These are phyloP conservation scores for Bugulina stolonifera DNA, from an alignment of 2,888 invertebrate genomes.

Conservation along the genomic window DNA sequence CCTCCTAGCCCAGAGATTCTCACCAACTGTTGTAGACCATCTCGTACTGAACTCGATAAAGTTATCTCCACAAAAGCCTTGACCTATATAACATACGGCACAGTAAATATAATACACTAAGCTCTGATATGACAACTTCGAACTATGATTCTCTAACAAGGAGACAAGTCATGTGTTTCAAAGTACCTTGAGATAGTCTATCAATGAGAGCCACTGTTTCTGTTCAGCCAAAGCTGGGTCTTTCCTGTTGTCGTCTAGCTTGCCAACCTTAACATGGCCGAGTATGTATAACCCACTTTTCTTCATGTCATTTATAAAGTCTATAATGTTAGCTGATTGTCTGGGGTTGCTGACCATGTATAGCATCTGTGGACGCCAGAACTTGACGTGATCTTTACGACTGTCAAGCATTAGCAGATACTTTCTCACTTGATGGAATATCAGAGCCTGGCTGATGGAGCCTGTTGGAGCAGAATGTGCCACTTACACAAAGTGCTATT, in stretches of 20 bases:
- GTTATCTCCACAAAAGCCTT: constrained; percentile 88
- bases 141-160: too few relatives aligned
- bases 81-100: constrained; percentile 19
- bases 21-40: constrained; percentile 85
- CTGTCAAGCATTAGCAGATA: constrained; percentile 90
- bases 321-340: constrained; percentile 81
- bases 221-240: constrained; percentile 74
- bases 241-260: constrained; percentile 54
- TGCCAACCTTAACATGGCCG: constrained; percentile 70
- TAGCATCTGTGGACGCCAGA: constrained; percentile 96
- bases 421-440: constrained; percentile 73
- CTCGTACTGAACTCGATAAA: constrained; percentile 73
- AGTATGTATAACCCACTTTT: constrained; percentile 80
- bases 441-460: constrained; percentile 95
- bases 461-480: constrained; percentile 51
- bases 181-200: constrained; percentile 81
- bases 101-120: too few relatives aligned
- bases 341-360: constrained; percentile 85
- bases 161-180: too few relatives aligned
- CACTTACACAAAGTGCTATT: too few relatives aligned
- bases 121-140: too few relatives aligned
- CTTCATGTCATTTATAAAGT: constrained; percentile 95
- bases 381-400: constrained; percentile 95
- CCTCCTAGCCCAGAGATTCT: constrained; percentile 91
- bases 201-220: constrained; percentile 83